Percentiles rank a stretch among this genome's conserved stretches.
These are phyloP conservation scores for Nycticebus coucang DNA, from an alignment of 2,113 vertebrate species.

Conservation along the genomic window DNA sequence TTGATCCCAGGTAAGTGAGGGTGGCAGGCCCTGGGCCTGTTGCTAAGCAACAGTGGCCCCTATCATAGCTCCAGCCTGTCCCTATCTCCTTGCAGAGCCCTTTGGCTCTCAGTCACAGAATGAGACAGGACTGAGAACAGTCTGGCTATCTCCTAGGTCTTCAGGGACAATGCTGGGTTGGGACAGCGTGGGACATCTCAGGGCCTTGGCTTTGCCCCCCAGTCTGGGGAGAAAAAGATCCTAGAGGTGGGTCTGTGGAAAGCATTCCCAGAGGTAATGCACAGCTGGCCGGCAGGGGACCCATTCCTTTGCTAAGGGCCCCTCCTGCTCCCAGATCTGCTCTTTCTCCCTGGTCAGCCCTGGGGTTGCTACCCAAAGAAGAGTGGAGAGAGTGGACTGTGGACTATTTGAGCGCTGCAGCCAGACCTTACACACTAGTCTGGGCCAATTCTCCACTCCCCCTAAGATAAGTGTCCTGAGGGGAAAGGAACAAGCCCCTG, in stretches of 20 bases:
- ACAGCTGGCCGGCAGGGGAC: background rate
- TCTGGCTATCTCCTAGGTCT: background rate
- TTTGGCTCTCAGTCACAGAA: background rate
- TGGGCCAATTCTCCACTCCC: background rate
- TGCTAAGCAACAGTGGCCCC: background rate
- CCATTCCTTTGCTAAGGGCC: background rate
- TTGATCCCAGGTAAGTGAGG: slow-evolving; percentile 74
- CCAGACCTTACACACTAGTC: background rate
- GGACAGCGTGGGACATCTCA: background rate
- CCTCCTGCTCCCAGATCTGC: background rate
- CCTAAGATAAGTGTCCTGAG: background rate
- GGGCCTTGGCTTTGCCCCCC: background rate
- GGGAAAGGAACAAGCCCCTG: background rate
- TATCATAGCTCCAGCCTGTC: background rate
- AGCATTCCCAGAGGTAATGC: too few species aligned
- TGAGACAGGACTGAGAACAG: background rate
- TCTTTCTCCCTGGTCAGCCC: background rate
- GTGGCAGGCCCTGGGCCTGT: background rate
- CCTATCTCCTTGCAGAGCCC: background rate
- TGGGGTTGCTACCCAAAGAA: background rate
- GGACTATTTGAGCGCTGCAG: background rate
- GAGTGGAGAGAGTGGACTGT: background rate
- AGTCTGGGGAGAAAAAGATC: background rate
- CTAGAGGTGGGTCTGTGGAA: background rate
- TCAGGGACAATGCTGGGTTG: background rate